Conservation (phyloP, 2,797 vertebrate species). For the Coilia nasus region DNA sequence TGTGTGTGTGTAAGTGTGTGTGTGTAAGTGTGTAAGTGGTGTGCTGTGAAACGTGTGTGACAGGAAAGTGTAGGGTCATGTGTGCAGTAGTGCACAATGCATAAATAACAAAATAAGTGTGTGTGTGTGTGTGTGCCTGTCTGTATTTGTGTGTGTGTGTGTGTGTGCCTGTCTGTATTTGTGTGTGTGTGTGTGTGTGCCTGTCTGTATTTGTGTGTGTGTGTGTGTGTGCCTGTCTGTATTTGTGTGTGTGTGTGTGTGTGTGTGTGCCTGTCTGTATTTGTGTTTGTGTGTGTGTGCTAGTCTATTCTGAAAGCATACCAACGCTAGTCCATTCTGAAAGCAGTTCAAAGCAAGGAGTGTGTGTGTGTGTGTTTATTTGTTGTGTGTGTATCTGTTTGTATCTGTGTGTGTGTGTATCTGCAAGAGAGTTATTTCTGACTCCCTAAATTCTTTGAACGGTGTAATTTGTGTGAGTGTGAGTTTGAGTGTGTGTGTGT, state of each 20-base stretch:
- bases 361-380: neutral
- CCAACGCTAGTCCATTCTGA: neutral
- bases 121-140: too few relatives aligned
- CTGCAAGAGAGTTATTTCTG: neutral
- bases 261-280: neutral
- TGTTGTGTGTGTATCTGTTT: too few relatives aligned
- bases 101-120: too few relatives aligned
- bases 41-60: too few relatives aligned
- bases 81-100: too few relatives aligned
- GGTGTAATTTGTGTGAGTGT: neutral
- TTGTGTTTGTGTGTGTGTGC: neutral
- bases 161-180: too few relatives aligned
- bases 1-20: too few relatives aligned
- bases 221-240: neutral
- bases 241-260: too few relatives aligned
- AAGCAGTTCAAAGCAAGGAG: neutral
- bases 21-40: neutral
- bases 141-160: too few relatives aligned
- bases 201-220: neutral
- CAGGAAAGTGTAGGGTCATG: too few relatives aligned
- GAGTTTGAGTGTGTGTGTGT: neutral
- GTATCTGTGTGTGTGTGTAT: neutral
- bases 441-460: constrained; percentile 8
- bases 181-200: neutral
- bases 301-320: neutral